Evolutionary conservation across 2,113 vertebrate genomes (phyloP).

Genomic region (Trematocara macrostoma): DNA sequence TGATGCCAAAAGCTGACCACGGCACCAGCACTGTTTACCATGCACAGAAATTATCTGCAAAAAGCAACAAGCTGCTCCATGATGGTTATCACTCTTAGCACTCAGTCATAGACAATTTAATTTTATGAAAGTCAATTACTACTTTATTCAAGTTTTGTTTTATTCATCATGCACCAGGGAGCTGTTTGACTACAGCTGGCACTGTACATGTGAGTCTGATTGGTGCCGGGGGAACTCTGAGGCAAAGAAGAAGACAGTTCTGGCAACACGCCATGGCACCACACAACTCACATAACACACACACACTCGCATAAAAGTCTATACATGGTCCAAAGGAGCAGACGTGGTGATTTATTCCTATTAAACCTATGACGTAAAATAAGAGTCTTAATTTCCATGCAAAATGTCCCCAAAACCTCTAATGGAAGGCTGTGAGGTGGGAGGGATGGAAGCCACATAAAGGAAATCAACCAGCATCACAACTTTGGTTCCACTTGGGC

Average conservation of each 20-base stretch:
- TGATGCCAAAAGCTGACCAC: not conserved
- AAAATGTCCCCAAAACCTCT: constrained; percentile 45
- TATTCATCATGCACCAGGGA: constrained; percentile 17
- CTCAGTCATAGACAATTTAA: constrained; percentile 1
- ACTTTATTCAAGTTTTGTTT: constrained; percentile 29
- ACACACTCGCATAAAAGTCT: not conserved
- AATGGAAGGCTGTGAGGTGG: constrained; percentile 41
- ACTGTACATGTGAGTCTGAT: not conserved
- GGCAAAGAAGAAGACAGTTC: not conserved
- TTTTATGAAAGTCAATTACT: constrained; percentile 26
- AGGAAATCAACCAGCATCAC: constrained; percentile 52
- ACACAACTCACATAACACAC: not conserved
- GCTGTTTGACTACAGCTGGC: constrained; percentile 8
- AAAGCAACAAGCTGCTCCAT: not conserved
- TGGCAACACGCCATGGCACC: not conserved
- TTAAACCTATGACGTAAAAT: constrained; percentile 46
- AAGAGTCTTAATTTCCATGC: constrained; percentile 48
- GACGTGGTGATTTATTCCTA: constrained; percentile 20
- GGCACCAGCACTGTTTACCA: not conserved
- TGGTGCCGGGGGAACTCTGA: not conserved
- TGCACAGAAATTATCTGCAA: not conserved
- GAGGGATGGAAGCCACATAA: constrained; percentile 55
- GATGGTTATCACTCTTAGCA: not conserved
- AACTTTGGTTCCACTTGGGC: constrained; percentile 39
- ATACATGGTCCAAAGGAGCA: not conserved